Conservation (phyloP, 37 sponge, comb jelly and placozoan species). For the Geodia barretti region DNA sequence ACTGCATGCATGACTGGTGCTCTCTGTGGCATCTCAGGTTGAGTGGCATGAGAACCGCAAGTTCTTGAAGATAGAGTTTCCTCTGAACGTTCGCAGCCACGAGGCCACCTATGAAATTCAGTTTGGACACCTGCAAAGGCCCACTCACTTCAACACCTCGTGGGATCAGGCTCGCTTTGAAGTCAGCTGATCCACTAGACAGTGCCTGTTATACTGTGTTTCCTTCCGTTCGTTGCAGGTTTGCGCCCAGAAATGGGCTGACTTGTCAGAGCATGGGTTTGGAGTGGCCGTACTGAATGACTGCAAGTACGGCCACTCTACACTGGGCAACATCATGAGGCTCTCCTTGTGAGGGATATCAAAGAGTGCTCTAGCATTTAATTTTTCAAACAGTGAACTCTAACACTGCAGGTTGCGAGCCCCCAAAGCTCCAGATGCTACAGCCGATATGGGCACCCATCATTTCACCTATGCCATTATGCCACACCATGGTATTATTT, state of each 20-base stretch:
- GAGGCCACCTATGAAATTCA: constrained; percentile 83
- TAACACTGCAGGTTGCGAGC: constrained; percentile 41
- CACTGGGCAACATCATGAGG: constrained; percentile 54
- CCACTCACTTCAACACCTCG: constrained; percentile 81
- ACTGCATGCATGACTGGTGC: too few relatives aligned
- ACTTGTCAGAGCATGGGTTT: constrained; percentile 75
- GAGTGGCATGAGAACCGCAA: constrained; percentile 75
- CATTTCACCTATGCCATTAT: constrained; percentile 47
- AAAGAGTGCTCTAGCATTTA: not conserved
- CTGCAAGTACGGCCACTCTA: constrained; percentile 74
- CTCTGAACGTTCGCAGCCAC: constrained; percentile 47
- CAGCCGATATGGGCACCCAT: constrained; percentile 77
- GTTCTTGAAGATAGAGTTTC: constrained; percentile 82
- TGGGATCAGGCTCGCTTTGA: constrained; percentile 87
- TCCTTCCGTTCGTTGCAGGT: constrained; percentile 65
- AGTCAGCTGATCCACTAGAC: constrained; percentile 15
- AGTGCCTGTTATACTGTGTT: not conserved
- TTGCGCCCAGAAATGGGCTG: constrained; percentile 81
- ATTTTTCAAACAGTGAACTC: not conserved
- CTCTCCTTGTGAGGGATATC: constrained; percentile 53
- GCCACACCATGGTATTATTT: constrained; percentile 54
- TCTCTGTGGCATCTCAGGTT: too few relatives aligned
- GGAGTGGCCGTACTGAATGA: constrained; percentile 70
- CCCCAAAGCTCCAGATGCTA: constrained; percentile 72
- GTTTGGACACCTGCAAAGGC: constrained; percentile 70